phyloP scores from a whole-genome alignment of 2,888 invertebrate species.

The Stenodema calcarata region DNA sequence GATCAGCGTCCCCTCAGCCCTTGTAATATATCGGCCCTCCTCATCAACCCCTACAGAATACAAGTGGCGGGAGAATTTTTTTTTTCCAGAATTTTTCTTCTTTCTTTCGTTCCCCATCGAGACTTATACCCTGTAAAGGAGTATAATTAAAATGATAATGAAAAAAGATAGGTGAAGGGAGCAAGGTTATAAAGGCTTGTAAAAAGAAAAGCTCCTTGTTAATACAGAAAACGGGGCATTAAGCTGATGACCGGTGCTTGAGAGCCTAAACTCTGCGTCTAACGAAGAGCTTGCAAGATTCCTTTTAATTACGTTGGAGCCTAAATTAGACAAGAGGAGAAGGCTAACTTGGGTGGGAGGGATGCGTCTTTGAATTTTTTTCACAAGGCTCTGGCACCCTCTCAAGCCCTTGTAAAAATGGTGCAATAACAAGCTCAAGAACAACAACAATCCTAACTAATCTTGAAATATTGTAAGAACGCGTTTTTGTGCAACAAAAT shows the following conservation, averaged over 20 bases:
- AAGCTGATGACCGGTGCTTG: conserved; percentile 49
- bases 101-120: neutral
- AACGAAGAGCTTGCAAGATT: conserved; percentile 43
- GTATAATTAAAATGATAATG: conserved; percentile 39
- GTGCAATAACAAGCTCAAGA: neutral
- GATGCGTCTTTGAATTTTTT: neutral
- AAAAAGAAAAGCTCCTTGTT: conserved; percentile 35
- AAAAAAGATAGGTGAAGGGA: conserved; percentile 19
- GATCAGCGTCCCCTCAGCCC: neutral
- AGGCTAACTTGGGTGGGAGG: neutral
- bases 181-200: neutral
- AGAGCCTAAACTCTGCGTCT: conserved; percentile 38
- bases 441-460: neutral
- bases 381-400: neutral
- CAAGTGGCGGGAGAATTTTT: neutral
- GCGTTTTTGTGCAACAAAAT: too few species aligned
- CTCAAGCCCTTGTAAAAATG: neutral
- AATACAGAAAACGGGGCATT: conserved; percentile 40
- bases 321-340: conserved; percentile 33
- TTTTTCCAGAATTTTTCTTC: neutral
- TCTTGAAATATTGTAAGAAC: neutral
- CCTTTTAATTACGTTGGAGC: conserved; percentile 47
- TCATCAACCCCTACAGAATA: neutral
- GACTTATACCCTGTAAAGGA: neutral
- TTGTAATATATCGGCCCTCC: neutral